A percentile compares a stretch with the other conserved stretches of the same genome.
phyloP scores from a whole-genome alignment of 2,888 invertebrate species.

The Drosophila neotestacea region DNA sequence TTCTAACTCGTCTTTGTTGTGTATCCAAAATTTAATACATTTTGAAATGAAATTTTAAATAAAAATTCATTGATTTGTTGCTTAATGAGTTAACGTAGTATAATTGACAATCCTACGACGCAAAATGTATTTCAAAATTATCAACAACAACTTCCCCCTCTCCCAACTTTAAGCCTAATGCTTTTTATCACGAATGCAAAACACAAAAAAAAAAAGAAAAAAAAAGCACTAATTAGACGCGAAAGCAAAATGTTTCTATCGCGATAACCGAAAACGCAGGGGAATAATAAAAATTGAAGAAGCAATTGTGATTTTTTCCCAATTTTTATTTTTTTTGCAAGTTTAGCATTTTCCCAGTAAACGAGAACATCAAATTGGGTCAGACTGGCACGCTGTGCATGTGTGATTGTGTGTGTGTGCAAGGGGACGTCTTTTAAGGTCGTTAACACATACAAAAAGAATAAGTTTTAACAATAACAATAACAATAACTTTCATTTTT shows the following conservation, averaged over 20 bases:
- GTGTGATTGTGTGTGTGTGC: constrained; percentile 23
- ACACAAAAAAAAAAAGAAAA: not conserved
- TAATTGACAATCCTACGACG: constrained; percentile 16
- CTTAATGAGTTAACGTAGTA: constrained; percentile 1
- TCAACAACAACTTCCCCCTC: constrained; percentile 7
- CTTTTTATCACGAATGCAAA: constrained; percentile 2
- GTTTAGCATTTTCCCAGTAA: constrained; percentile 19
- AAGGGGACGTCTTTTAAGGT: constrained; percentile 35
- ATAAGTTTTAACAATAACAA: not conserved
- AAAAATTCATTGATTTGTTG: not conserved
- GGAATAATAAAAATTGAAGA: constrained; percentile 8
- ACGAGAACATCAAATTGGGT: constrained; percentile 40
- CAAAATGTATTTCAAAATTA: constrained; percentile 17
- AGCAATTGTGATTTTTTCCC: not conserved
- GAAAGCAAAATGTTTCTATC: constrained; percentile 5
- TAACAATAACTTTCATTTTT: constrained; percentile 48
- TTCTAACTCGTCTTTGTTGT: not conserved
- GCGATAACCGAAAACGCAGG: constrained; percentile 2
- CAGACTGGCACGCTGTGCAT: constrained; percentile 18
- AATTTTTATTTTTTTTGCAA: constrained; percentile 14
- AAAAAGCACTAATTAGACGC: constrained; percentile 1
- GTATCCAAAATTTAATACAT: not conserved
- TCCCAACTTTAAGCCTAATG: not conserved
- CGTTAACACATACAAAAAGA: constrained; percentile 25
- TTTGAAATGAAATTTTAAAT: not conserved